A percentile compares a stretch with the other conserved stretches of the same genome.
These are phyloP conservation scores for Heteromormyrus szaboi DNA, from an alignment of 2,797 vertebrate species.

Conservation along the genomic window DNA sequence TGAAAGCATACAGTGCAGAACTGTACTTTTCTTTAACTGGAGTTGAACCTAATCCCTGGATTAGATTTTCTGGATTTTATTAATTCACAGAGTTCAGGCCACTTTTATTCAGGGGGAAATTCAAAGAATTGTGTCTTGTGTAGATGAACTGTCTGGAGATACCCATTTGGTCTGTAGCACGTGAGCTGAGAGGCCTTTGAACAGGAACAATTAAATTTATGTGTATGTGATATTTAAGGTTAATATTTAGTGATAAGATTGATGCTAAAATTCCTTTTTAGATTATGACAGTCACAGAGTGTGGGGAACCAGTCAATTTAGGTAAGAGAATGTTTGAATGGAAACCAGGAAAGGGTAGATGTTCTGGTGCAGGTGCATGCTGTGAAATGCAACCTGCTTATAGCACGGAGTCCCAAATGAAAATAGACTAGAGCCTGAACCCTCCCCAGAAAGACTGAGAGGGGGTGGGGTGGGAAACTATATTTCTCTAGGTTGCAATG, in stretches of 20 bases:
- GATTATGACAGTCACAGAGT: neutral
- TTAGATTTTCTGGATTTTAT: neutral
- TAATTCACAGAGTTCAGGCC: neutral
- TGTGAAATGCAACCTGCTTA: neutral
- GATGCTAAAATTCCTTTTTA: neutral
- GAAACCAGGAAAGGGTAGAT: neutral
- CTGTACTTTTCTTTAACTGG: neutral
- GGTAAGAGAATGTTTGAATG: neutral
- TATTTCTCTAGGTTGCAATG: neutral
- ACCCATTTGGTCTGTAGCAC: neutral
- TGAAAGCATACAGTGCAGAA: neutral
- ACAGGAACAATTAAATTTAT: neutral
- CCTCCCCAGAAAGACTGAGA: neutral
- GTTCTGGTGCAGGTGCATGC: neutral
- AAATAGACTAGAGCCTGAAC: neutral
- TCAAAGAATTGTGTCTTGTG: neutral
- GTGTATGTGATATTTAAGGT: neutral
- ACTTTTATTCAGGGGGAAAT: neutral
- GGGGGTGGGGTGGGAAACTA: neutral
- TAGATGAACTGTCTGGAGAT: neutral
- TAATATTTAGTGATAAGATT: neutral
- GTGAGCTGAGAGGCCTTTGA: neutral
- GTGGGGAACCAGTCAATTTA: neutral
- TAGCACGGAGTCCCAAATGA: neutral
- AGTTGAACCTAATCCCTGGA: neutral